Conservation (phyloP, 2,113 vertebrate species). For the Vidua chalybeata region DNA sequence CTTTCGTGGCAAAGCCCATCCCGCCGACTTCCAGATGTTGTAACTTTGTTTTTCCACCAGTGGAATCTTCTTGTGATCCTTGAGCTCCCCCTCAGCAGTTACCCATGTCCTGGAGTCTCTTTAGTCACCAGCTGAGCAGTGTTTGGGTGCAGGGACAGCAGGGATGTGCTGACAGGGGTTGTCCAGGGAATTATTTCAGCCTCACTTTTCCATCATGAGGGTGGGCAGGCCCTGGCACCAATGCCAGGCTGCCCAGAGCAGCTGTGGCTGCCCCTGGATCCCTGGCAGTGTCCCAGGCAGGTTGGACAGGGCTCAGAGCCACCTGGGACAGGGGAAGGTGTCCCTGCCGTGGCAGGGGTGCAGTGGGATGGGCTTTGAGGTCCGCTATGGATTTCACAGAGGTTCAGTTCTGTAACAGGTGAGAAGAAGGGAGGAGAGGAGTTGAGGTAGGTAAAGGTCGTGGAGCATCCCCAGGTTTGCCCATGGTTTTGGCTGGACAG, state of each 20-base stretch:
- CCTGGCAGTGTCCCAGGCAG: not conserved
- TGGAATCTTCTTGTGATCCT: not conserved
- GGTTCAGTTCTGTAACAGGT: not conserved
- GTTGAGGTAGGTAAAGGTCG: not conserved
- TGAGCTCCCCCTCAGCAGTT: not conserved
- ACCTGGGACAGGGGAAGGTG: rapidly evolving
- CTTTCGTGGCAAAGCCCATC: not conserved
- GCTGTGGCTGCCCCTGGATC: not conserved
- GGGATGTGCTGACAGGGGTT: not conserved
- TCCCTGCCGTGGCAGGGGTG: not conserved
- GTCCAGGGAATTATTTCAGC: not conserved
- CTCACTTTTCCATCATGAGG: not conserved
- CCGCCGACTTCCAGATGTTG: not conserved
- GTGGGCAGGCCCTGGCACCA: not conserved
- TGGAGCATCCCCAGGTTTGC: not conserved
- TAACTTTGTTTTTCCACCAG: not conserved
- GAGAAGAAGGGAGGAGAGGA: not conserved
- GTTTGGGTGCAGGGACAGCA: not conserved
- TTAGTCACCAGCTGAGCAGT: not conserved
- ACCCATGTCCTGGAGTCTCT: not conserved
- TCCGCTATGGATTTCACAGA: not conserved
- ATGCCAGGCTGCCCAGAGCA: not conserved
- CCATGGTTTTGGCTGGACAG: rapidly evolving
- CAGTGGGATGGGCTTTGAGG: not conserved
- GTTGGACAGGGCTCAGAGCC: not conserved